Conservation (phyloP, 2,797 vertebrate species). For the Ciconia nigra region DNA sequence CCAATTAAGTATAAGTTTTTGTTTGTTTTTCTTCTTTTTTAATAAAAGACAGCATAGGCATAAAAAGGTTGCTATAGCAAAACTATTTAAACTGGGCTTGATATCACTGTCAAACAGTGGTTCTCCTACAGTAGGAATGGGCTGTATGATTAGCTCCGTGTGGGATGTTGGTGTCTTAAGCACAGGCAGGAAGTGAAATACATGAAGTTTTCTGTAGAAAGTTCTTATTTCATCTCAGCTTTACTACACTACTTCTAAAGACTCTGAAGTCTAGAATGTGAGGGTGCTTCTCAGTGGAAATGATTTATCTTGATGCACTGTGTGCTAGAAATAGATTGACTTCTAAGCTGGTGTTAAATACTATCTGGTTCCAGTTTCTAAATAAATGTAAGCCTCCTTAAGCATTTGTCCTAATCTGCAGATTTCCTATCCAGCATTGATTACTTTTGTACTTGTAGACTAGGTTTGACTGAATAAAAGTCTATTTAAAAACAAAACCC, state of each 20-base stretch:
- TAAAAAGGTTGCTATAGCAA: not conserved
- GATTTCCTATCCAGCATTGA: not conserved
- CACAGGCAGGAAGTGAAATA: not conserved
- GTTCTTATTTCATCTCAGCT: not conserved
- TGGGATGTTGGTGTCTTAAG: not conserved
- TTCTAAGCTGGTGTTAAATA: slow-evolving; percentile 15
- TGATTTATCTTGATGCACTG: not conserved
- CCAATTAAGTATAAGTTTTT: not conserved
- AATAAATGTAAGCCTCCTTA: slow-evolving; percentile 36
- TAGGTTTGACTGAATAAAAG: not conserved
- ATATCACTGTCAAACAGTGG: not conserved
- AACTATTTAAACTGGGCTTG: not conserved
- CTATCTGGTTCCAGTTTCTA: slow-evolving; percentile 16
- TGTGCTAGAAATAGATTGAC: slow-evolving; percentile 32
- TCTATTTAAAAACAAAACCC: not conserved
- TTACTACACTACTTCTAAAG: not conserved
- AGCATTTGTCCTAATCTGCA: slow-evolving; percentile 11
- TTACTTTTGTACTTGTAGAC: not conserved
- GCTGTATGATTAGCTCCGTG: not conserved
- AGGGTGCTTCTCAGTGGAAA: not conserved
- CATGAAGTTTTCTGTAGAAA: not conserved
- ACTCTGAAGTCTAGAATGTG: not conserved
- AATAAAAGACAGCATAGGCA: not conserved
- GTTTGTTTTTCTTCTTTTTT: not conserved
- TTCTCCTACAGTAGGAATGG: not conserved